A percentile compares a stretch with the other conserved stretches of the same genome.
Evolutionary conservation across 2,797 vertebrate genomes (phyloP).

Genomic region (Anabas testudineus): DNA sequence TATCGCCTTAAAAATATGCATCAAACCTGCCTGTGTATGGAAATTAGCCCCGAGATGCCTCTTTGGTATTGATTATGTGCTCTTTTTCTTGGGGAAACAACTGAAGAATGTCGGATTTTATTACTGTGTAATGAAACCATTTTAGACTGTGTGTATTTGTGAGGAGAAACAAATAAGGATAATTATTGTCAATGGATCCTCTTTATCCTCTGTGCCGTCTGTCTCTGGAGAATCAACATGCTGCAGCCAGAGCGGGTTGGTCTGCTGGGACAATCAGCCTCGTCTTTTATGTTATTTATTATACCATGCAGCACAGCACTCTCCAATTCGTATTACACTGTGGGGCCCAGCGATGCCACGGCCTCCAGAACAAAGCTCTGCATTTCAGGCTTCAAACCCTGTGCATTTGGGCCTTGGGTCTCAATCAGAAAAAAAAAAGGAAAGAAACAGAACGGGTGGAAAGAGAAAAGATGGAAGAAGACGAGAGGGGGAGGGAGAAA

Average conservation of each 20-base stretch:
- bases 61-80: conserved; percentile 64
- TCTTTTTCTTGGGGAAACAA: conserved; percentile 54
- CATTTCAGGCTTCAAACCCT: conserved; percentile 49
- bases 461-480: conserved; percentile 45
- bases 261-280: conserved; percentile 71
- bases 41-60: conserved; percentile 63
- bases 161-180: conserved; percentile 81
- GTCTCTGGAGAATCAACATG: conserved; percentile 72
- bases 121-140: conserved; percentile 68
- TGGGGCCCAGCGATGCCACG: conserved; percentile 43
- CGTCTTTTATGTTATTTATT: conserved; percentile 75
- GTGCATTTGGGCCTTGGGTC: conserved; percentile 57
- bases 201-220: conserved; percentile 71
- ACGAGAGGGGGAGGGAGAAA: conserved; percentile 35
- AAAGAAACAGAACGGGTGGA: conserved; percentile 35
- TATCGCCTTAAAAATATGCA: conserved; percentile 32
- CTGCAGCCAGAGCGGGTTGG: conserved; percentile 65
- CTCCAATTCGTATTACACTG: conserved; percentile 54
- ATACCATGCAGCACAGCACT: conserved; percentile 59
- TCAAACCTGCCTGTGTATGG: conserved; percentile 58
- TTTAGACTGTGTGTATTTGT: conserved; percentile 70
- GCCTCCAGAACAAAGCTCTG: conserved; percentile 67
- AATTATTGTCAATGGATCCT: conserved; percentile 78
- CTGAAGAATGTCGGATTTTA: conserved; percentile 50
- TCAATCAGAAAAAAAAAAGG: conserved; percentile 19